phyloP scores from a whole-genome alignment of 2,797 vertebrate species.

The Siniperca undulata region DNA sequence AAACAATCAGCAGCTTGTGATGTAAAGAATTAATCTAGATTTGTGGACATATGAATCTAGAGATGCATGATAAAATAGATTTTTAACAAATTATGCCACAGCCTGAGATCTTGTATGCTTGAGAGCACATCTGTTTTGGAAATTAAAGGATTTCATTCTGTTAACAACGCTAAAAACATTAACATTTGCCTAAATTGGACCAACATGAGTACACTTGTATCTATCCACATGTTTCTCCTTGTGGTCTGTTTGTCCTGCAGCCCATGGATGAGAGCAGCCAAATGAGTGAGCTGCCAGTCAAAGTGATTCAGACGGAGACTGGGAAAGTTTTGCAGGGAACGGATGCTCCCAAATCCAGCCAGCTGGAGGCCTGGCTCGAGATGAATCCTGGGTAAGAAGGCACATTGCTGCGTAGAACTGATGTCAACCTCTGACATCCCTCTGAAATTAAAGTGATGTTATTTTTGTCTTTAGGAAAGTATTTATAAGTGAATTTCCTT shows the following conservation, averaged over 20 bases:
- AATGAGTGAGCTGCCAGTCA: slow-evolving; percentile 98
- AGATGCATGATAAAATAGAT: neutral
- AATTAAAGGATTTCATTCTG: neutral
- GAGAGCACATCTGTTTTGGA: neutral
- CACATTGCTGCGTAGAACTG: neutral
- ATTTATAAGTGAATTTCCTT: neutral
- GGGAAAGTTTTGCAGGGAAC: slow-evolving; percentile 96
- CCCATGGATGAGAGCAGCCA: slow-evolving; percentile 98
- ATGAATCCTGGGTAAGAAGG: slow-evolving; percentile 95
- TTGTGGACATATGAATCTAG: neutral
- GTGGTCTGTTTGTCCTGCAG: slow-evolving; percentile 76
- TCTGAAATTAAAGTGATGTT: neutral
- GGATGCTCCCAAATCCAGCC: slow-evolving; percentile 97
- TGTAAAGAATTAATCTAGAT: neutral
- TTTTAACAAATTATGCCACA: neutral
- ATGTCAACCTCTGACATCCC: neutral
- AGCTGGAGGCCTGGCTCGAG: slow-evolving; percentile 98
- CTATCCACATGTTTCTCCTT: neutral
- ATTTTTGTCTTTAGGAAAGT: neutral
- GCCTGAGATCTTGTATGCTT: neutral
- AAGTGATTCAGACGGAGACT: slow-evolving; percentile 98
- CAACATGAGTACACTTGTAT: neutral
- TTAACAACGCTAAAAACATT: neutral
- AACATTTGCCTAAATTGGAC: neutral
- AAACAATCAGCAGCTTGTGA: neutral